phyloP scores from a whole-genome alignment of 1,140 invertebrate species.

The Drosophila kohkoa region DNA sequence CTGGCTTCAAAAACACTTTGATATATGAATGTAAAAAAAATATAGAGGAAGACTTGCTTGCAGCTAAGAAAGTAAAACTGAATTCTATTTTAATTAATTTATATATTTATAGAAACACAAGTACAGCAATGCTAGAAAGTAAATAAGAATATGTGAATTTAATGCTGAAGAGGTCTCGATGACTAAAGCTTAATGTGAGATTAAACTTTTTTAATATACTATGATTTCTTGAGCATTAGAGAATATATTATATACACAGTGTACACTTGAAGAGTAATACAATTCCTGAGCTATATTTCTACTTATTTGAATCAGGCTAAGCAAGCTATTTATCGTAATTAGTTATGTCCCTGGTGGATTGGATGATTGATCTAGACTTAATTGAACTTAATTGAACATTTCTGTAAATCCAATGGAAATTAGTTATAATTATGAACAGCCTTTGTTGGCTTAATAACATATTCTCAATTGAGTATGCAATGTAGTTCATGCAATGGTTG shows the following conservation, averaged over 20 bases:
- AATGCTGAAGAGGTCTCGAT: too few relatives aligned
- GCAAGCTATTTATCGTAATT: background rate
- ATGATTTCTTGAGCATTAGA: too few relatives aligned
- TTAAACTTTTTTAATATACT: too few relatives aligned
- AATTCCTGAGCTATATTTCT: background rate
- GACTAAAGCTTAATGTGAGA: too few relatives aligned
- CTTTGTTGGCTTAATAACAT: background rate
- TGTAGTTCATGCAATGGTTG: background rate
- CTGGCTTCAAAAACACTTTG: constrained; percentile 34
- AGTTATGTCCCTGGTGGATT: background rate
- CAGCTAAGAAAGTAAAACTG: constrained; percentile 11
- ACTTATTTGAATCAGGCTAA: too few relatives aligned
- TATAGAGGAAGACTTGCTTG: background rate
- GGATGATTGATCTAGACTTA: background rate
- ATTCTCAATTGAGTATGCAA: background rate
- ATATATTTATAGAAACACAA: background rate
- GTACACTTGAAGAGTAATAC: too few relatives aligned
- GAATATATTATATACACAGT: too few relatives aligned
- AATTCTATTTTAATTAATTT: constrained; percentile 29
- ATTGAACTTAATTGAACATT: constrained; percentile 1
- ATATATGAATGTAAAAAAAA: constrained; percentile 17
- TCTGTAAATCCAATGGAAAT: background rate
- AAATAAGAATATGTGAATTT: too few relatives aligned
- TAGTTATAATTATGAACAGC: background rate
- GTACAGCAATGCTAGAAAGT: too few relatives aligned